Conservation (phyloP, 2,797 vertebrate genomes). For the Dipus sagitta region DNA sequence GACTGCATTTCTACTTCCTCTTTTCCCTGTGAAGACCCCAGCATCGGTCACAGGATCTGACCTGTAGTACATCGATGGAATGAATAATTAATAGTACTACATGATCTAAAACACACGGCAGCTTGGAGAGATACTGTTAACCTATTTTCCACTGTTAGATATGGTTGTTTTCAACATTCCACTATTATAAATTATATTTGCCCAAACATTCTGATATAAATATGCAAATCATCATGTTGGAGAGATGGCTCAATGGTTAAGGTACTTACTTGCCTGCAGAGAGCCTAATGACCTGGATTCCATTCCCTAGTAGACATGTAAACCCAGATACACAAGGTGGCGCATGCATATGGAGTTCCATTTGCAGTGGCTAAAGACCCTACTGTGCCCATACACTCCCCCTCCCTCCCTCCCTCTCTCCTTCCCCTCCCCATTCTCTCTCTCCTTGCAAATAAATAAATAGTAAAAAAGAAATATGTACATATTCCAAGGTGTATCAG, state of each 20-base stretch:
- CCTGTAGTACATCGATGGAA: background rate
- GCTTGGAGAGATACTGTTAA: background rate
- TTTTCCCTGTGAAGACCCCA: conserved; percentile 47
- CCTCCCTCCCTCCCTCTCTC: too few species aligned
- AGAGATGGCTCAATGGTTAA: too few species aligned
- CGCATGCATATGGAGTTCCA: too few species aligned
- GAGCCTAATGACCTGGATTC: too few species aligned
- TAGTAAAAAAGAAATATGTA: background rate
- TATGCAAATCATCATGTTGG: too few species aligned
- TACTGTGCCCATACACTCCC: too few species aligned
- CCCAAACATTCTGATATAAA: conserved; percentile 36
- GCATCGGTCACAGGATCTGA: background rate
- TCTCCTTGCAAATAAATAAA: too few species aligned
- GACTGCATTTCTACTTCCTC: background rate
- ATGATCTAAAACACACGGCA: conserved; percentile 27
- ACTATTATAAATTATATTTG: conserved; percentile 34
- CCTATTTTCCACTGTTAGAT: background rate
- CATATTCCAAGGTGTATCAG: background rate
- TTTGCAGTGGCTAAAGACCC: too few species aligned
- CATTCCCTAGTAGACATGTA: too few species aligned
- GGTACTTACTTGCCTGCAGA: too few species aligned
- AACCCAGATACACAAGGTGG: too few species aligned
- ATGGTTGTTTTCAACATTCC: background rate
- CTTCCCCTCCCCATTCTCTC: too few species aligned
- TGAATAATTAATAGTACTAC: background rate